phyloP scores from a whole-genome alignment of 1,140 invertebrate species.

The Drosophila insularis region DNA sequence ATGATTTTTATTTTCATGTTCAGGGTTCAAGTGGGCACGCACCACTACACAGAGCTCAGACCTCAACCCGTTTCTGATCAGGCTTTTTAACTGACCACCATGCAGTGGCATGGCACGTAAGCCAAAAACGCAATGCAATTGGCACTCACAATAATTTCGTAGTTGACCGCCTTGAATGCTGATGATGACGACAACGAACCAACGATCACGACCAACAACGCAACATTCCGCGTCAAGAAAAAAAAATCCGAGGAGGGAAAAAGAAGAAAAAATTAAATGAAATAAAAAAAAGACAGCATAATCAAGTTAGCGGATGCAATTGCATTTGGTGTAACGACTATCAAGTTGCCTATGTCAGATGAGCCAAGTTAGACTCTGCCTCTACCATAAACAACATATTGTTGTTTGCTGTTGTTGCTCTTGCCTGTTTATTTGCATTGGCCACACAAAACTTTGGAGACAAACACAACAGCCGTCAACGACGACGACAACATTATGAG shows the following conservation, averaged over 20 bases:
- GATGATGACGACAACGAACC: conserved; percentile 64
- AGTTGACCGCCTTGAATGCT: conserved; percentile 78
- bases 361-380: conserved; percentile 21
- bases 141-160: conserved; percentile 61
- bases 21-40: conserved; percentile 57
- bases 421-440: conserved; percentile 62
- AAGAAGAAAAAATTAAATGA: conserved; percentile 9
- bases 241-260: conserved; percentile 4
- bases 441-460: conserved; percentile 55
- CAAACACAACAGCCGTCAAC: conserved; percentile 17
- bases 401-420: conserved; percentile 22
- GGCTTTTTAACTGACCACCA: conserved; percentile 23
- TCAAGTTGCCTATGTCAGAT: conserved; percentile 73
- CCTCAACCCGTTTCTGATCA: conserved; percentile 33
- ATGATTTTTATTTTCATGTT: conserved; percentile 68
- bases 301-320: conserved; percentile 68
- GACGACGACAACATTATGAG: conserved; percentile 30
- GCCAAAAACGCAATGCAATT: conserved; percentile 51
- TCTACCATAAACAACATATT: background rate
- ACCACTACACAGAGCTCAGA: background rate
- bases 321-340: conserved; percentile 40
- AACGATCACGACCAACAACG: conserved; percentile 17
- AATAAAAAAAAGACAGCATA: conserved; percentile 64
- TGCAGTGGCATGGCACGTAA: conserved; percentile 34
- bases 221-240: conserved; percentile 54